These are phyloP conservation scores for Athene cunicularia DNA, from an alignment of 2,113 vertebrate genomes.

Conservation along the genomic window DNA sequence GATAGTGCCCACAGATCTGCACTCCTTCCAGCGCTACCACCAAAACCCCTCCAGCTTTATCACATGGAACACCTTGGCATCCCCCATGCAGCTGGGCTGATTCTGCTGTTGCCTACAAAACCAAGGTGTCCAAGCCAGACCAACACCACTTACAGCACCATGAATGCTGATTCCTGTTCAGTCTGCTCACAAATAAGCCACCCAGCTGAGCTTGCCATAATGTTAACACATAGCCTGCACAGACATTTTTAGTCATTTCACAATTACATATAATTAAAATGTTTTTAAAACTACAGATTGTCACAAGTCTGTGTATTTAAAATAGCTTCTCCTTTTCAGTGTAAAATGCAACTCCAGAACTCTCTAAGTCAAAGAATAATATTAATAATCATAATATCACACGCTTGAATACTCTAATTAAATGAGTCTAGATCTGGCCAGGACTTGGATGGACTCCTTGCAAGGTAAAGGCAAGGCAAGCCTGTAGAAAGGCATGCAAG, in stretches of 20 bases:
- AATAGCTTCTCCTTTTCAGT: neutral
- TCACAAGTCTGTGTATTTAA: neutral
- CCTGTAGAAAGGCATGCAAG: neutral
- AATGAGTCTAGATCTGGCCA: neutral
- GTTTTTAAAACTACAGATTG: neutral
- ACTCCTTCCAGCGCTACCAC: neutral
- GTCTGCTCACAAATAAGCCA: neutral
- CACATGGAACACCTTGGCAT: no score
- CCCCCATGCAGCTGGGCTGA: neutral
- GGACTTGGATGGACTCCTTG: neutral
- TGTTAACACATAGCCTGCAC: neutral
- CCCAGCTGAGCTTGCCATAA: neutral
- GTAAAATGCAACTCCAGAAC: neutral
- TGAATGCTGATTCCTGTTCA: neutral
- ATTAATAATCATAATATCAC: neutral
- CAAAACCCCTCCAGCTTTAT: neutral
- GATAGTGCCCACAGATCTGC: neutral
- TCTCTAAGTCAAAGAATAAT: neutral
- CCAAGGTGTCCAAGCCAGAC: neutral
- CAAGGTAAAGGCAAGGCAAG: neutral
- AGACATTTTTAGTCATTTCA: neutral
- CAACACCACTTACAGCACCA: fast-evolving
- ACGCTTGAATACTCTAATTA: neutral
- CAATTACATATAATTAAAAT: neutral
- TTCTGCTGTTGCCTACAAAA: no score